phyloP scores from a whole-genome alignment of 2,888 invertebrate genomes.

The Lepidonotus clava region DNA sequence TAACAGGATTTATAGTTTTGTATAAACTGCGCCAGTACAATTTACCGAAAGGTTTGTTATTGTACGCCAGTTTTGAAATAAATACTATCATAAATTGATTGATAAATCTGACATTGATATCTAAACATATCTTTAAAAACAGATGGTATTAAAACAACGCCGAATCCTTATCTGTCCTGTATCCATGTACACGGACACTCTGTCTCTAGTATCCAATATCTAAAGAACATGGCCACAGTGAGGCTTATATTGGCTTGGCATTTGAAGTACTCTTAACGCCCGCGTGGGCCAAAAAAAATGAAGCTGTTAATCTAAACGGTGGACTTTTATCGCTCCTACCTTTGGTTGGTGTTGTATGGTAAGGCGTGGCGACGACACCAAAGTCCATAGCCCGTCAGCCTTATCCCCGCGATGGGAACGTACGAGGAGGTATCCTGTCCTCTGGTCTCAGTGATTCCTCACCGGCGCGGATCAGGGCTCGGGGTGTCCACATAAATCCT shows the following conservation, averaged over 20 bases:
- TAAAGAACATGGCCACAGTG: background rate
- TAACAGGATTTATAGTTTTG: background rate
- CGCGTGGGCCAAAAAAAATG: background rate
- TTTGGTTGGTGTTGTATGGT: background rate
- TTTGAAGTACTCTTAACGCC: background rate
- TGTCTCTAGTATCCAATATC: background rate
- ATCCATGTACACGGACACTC: background rate
- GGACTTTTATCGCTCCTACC: background rate
- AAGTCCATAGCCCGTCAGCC: background rate
- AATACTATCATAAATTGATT: too few species aligned
- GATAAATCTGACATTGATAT: too few species aligned
- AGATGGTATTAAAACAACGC: too few species aligned
- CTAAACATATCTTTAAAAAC: too few species aligned
- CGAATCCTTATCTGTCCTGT: too few species aligned
- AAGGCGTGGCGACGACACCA: background rate
- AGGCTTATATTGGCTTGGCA: background rate
- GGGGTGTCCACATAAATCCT: constrained; percentile 31
- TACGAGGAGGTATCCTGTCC: constrained; percentile 7
- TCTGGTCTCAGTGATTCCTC: background rate
- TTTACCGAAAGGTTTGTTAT: too few species aligned
- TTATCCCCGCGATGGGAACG: background rate
- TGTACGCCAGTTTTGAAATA: too few species aligned
- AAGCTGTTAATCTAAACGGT: constrained; percentile 1
- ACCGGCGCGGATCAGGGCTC: background rate
- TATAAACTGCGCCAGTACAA: too few species aligned